phyloP scores from a whole-genome alignment of 1,140 invertebrate species.

The Papilio aristodemus region DNA sequence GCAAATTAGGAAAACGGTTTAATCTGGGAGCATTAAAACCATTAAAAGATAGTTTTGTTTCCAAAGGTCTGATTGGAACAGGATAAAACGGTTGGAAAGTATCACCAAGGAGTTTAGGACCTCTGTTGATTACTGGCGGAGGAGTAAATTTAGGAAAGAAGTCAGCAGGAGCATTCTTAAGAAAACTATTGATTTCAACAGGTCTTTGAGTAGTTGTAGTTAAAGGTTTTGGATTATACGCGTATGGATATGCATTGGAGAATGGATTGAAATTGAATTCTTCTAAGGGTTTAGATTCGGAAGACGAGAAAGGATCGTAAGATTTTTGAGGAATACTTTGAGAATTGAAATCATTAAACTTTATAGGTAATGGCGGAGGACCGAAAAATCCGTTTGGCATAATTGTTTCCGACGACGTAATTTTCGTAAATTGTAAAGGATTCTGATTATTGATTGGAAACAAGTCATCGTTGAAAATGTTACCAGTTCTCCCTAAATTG shows the following conservation, averaged over 20 bases:
- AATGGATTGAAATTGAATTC: conserved; percentile 18
- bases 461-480: not conserved
- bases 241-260: conserved; percentile 25
- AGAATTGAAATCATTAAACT: not conserved
- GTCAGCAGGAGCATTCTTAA: not conserved
- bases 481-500: conserved; percentile 4
- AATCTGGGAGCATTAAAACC: not conserved
- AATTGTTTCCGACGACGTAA: not conserved
- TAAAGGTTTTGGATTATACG: not conserved
- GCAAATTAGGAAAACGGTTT: not conserved
- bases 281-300: conserved; percentile 7
- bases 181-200: conserved; percentile 5
- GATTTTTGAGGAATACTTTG: conserved; percentile 2
- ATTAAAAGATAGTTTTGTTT: not conserved
- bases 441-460: not conserved
- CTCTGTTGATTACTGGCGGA: not conserved
- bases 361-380: not conserved
- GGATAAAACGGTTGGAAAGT: not conserved
- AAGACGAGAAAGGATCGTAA: not conserved
- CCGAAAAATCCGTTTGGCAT: conserved; percentile 9
- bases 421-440: conserved; percentile 7
- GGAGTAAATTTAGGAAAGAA: conserved; percentile 7
- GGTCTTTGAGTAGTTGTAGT: conserved; percentile 20
- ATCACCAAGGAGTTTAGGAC: not conserved
- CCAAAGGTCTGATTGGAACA: not conserved